Percentiles rank a stretch among this genome's conserved stretches.
Evolutionary conservation across 2,113 vertebrate genomes (phyloP).

Genomic region (Rhynchomys soricoides): DNA sequence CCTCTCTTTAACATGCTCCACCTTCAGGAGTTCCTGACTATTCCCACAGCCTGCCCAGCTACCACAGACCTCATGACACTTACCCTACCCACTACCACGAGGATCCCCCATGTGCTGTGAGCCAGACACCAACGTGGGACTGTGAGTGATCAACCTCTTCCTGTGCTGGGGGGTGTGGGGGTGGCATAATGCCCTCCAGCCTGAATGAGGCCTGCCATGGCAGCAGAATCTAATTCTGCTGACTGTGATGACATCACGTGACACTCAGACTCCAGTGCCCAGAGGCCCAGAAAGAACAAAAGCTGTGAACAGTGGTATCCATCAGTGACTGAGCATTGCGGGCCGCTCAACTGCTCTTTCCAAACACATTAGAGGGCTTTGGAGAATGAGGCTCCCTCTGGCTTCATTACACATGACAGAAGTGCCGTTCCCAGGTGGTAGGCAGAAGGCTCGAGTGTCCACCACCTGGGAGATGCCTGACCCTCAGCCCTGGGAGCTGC

Average conservation of each 20-base stretch:
- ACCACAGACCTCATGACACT: background rate
- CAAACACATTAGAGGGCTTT: constrained; percentile 4
- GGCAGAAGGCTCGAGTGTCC: background rate
- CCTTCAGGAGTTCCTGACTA: background rate
- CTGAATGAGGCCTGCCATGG: background rate
- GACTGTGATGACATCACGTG: constrained; percentile 18
- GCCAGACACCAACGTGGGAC: background rate
- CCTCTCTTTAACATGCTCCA: rapidly evolving
- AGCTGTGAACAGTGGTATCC: background rate
- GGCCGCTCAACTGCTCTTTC: background rate
- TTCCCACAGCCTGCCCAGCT: rapidly evolving
- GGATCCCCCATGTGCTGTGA: background rate
- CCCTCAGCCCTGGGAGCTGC: background rate
- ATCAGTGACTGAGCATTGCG: background rate
- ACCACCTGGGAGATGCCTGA: background rate
- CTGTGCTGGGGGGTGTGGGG: background rate
- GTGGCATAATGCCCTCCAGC: background rate
- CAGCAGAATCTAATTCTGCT: constrained; percentile 28
- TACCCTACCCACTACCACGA: rapidly evolving
- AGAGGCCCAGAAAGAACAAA: constrained; percentile 40
- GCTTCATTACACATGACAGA: background rate
- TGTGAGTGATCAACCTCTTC: background rate
- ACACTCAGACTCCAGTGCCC: background rate
- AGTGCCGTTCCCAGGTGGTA: background rate
- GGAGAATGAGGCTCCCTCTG: background rate